Evolutionary conservation across 2,797 vertebrate species (phyloP).

Genomic region (Myiothlypis coronata): DNA sequence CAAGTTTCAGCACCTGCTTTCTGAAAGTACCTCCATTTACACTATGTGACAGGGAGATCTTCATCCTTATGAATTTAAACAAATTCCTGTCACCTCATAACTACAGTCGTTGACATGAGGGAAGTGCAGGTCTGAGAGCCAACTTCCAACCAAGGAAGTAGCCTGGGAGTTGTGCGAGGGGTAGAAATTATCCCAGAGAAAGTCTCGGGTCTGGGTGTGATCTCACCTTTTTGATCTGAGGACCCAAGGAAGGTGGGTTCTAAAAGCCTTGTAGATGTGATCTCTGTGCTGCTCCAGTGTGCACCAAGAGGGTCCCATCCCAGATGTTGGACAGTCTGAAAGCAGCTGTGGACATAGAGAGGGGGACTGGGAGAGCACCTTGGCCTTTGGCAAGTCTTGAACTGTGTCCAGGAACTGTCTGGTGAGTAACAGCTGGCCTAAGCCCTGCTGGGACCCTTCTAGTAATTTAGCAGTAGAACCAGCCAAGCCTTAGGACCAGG

Average conservation of each 20-base stretch:
- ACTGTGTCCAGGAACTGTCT: background rate
- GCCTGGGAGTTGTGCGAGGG: background rate
- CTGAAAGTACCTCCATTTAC: background rate
- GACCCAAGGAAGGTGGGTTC: background rate
- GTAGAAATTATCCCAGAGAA: background rate
- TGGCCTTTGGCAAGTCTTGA: background rate
- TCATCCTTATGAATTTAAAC: background rate
- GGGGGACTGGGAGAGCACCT: fast-evolving
- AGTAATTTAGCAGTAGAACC: background rate
- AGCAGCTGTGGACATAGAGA: background rate
- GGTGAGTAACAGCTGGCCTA: background rate
- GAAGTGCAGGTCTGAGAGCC: background rate
- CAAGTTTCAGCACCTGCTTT: background rate
- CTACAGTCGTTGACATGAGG: background rate
- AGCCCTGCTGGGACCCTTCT: background rate
- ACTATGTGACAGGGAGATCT: background rate
- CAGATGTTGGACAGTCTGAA: background rate
- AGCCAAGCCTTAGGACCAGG: background rate
- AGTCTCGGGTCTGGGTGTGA: background rate
- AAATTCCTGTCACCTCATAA: background rate
- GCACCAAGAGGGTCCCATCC: background rate
- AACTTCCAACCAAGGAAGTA: background rate
- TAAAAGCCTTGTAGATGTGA: background rate
- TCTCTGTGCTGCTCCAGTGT: background rate
- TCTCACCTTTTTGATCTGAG: background rate